These are phyloP conservation scores for Knipowitschia caucasica DNA, from an alignment of 2,797 vertebrate genomes.

Conservation along the genomic window DNA sequence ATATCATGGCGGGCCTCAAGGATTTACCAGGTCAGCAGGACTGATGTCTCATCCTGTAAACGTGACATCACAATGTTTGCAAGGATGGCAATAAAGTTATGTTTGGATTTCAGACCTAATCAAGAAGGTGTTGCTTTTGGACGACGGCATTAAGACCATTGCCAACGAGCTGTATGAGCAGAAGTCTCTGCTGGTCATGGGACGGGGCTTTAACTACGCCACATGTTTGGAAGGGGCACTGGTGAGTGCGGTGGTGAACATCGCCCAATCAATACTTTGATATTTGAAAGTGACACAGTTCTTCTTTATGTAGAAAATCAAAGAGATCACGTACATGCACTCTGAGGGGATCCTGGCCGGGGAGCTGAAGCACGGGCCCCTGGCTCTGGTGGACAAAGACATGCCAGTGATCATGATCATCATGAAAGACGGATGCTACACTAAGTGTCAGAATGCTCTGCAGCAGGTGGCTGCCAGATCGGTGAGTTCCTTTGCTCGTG, in stretches of 20 bases:
- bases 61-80: neutral
- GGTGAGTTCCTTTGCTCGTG: neutral
- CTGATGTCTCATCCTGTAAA: conserved; percentile 1
- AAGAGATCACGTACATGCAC: conserved; percentile 99
- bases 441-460: conserved; percentile 95
- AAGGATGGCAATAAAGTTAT: conserved; percentile 1
- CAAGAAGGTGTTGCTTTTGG: conserved; percentile 92
- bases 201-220: conserved; percentile 94
- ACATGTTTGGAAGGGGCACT: conserved; percentile 96
- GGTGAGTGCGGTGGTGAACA: conserved; percentile 65
- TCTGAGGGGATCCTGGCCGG: conserved; percentile 96
- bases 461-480: conserved; percentile 91
- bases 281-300: neutral
- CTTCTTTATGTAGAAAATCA: conserved; percentile 86
- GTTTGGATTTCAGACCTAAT: conserved; percentile 82
- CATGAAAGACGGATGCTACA: conserved; percentile 93
- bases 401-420: conserved; percentile 99
- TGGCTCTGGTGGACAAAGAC: conserved; percentile 94
- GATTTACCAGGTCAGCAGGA: conserved; percentile 87
- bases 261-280: neutral
- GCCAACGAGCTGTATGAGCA: conserved; percentile 92
- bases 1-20: conserved; percentile 90
- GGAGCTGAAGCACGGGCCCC: conserved; percentile 92
- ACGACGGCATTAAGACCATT: conserved; percentile 95
- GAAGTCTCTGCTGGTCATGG: conserved; percentile 98